These are phyloP conservation scores for Anhinga anhinga DNA, from an alignment of 2,113 vertebrate species.

Conservation along the genomic window DNA sequence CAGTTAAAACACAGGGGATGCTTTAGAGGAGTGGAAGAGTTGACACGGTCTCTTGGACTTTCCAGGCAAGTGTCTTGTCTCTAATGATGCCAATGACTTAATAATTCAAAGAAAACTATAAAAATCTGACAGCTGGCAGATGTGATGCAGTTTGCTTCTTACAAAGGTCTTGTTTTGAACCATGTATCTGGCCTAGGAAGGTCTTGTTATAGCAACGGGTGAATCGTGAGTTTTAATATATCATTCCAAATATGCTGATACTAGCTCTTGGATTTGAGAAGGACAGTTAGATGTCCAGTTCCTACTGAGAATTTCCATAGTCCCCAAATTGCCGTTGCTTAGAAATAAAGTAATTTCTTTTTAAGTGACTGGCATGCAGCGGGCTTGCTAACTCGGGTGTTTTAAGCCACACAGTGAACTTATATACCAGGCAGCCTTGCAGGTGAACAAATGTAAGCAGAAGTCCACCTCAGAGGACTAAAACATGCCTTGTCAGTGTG, in stretches of 20 bases:
- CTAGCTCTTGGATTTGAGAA: background rate
- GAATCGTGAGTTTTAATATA: accelerated
- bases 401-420: background rate
- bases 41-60: background rate
- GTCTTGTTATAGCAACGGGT: background rate
- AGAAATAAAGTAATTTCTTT: background rate
- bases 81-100: background rate
- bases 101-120: background rate
- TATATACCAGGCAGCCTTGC: background rate
- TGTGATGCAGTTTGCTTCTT: background rate
- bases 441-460: background rate
- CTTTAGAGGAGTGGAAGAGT: background rate
- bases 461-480: background rate
- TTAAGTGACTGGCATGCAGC: background rate
- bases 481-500: accelerated
- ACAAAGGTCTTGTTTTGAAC: accelerated
- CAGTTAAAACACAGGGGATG: background rate
- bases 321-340: background rate
- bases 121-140: background rate
- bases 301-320: background rate
- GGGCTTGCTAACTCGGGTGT: background rate
- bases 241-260: background rate
- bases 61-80: background rate
- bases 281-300: accelerated
- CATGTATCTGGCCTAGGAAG: background rate